These are phyloP conservation scores for Limnephilus auricula DNA, from an alignment of 2,888 invertebrate genomes.

Conservation along the genomic window DNA sequence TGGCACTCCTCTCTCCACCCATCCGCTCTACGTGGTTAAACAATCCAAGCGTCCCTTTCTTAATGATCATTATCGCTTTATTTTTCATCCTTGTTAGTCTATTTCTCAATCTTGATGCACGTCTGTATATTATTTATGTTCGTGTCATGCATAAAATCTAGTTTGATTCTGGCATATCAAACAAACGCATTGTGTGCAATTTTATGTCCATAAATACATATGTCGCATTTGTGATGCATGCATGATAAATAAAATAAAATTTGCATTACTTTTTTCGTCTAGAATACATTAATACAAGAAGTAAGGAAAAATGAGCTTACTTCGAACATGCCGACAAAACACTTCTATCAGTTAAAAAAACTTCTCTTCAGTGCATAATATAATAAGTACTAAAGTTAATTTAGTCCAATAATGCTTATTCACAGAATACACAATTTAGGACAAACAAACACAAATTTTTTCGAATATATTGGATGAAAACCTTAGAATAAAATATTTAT, in stretches of 20 bases:
- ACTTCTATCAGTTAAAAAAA: background rate
- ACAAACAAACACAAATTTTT: background rate
- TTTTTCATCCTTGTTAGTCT: background rate
- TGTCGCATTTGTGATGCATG: too few relatives aligned
- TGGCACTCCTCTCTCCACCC: background rate
- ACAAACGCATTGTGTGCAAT: background rate
- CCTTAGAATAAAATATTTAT: background rate
- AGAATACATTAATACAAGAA: too few relatives aligned
- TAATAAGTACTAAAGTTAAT: background rate
- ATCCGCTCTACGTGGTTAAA: background rate
- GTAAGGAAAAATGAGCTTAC: too few relatives aligned
- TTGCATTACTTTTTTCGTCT: too few relatives aligned
- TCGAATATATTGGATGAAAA: background rate
- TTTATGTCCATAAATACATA: background rate
- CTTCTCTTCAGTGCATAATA: background rate
- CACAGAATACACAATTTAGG: slow-evolving; percentile 1
- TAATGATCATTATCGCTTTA: background rate
- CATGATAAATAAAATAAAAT: too few relatives aligned
- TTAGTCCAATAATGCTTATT: slow-evolving; percentile 15
- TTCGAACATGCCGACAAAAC: too few relatives aligned
- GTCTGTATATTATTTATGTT: background rate
- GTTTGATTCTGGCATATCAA: background rate
- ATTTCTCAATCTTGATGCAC: background rate
- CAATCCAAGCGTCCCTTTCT: background rate
- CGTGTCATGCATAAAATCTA: background rate